Base-by-base conservation (phyloP, 2,113 vertebrate genomes). In the Thalassarche chlororhynchos region DNA sequence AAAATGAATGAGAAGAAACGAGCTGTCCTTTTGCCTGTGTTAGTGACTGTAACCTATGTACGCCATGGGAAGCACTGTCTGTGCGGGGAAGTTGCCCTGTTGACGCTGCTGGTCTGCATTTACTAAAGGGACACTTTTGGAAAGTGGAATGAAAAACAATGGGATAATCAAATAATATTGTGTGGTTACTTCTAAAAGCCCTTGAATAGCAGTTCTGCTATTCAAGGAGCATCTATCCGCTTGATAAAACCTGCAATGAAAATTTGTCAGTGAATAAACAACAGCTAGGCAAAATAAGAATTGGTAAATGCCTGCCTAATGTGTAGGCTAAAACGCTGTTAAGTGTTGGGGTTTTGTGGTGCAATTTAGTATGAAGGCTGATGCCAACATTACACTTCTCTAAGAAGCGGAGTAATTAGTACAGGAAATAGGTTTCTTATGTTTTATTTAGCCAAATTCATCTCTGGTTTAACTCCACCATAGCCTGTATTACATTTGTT, bases 341-440 rank as follows among this genome's bases (percentile, higher is more conserved):
- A 96, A 94, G 69, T 70, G 55, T 77, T 95, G 94, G 95, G 91
- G 54, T 25, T 96, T 96, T 97, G 84, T 58, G 84, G 78, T 66
- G 14, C 78, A 94, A 74, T 96, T 91, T 80, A 91, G 51, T 84
- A 64, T 80, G 97, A 95, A 89, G 84, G 54, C 51, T 80, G 89
- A 91, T 95, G 91, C 84, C 94, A 96, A 80, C 42, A 77, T 89
- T 87, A 79, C 57, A 36, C 89, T 97, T 87, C 89, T 90, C 58
- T 89, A 89, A 94, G 71, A 77, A 90, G 75, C 12, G 2, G 84
- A 83, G 75, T 93, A 96, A 96, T 97, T 96, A 96, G 89, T 93
- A 66, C 58, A 96, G 96, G 96, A 97, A 97, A 96, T 94, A 83
- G 75, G 71, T 96, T 97, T 96, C 97, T 96, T 91, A 91, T 96